A percentile compares a stretch with the other conserved stretches of the same genome.
Evolutionary conservation across 2,113 vertebrate genomes (phyloP).

Genomic region (Edolisoma coerulescens): DNA sequence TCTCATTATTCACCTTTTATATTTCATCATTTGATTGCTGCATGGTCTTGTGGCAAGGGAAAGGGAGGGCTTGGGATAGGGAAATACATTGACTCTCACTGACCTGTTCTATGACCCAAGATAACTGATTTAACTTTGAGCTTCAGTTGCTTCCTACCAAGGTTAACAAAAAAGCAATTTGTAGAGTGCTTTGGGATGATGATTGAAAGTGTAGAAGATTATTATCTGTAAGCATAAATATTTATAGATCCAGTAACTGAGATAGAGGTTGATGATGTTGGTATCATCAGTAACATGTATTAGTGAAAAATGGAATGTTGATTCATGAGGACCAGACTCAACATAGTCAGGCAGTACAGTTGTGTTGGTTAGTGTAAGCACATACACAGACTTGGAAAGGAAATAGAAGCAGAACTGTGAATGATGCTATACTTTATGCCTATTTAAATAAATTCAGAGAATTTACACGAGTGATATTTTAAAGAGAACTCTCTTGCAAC

Average conservation of each 20-base stretch:
- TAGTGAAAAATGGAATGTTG: not conserved
- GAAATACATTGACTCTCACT: not conserved
- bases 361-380: not conserved
- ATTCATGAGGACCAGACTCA: not conserved
- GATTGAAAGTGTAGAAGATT: not conserved
- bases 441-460: not conserved
- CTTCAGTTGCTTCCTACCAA: not conserved
- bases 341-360: not conserved
- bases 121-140: not conserved
- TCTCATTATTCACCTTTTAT: not conserved
- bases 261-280: not conserved
- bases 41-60: not conserved
- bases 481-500: not conserved
- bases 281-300: not conserved
- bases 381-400: not conserved
- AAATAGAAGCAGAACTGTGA: not conserved
- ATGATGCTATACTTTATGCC: not conserved
- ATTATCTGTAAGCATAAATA: not conserved
- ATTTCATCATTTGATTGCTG: not conserved
- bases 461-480: not conserved
- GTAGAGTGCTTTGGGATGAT: not conserved
- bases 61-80: not conserved
- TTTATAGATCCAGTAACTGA: not conserved
- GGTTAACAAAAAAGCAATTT: slow-evolving; percentile 3
- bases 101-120: not conserved